Evolutionary conservation across 2,113 vertebrate species (phyloP).

Genomic region (Bufo bufo): DNA sequence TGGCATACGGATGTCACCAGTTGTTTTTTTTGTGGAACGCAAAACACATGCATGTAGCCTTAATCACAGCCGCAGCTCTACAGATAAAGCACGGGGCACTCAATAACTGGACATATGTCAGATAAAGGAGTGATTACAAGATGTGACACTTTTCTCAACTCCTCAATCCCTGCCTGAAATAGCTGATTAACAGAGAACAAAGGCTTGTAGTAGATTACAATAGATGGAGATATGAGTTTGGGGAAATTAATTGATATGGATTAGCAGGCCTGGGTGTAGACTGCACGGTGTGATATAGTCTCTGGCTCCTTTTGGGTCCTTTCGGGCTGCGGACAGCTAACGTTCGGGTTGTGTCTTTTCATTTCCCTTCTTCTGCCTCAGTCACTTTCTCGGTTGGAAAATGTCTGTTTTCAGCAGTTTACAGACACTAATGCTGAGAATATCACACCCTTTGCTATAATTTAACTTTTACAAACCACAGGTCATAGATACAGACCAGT

Average conservation of each 20-base stretch:
- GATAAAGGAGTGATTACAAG: no score
- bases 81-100: no score
- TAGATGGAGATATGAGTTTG: not conserved
- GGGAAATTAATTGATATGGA: not conserved
- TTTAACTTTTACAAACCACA: not conserved
- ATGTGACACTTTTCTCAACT: no score
- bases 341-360: not conserved
- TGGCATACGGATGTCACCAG: no score
- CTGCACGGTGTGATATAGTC: not conserved
- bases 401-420: slow-evolving; percentile 30
- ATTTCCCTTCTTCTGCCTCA: not conserved
- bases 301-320: not conserved
- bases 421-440: not conserved
- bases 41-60: no score
- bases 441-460: slow-evolving; percentile 8
- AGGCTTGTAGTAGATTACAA: not conserved
- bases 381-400: slow-evolving; percentile 6
- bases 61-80: no score
- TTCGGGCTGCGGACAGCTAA: not conserved
- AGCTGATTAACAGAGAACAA: not conserved
- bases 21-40: no score
- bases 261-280: not conserved
- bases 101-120: no score
- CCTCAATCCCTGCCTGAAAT: not conserved
- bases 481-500: not conserved